These are phyloP conservation scores for Drosophila greeni DNA, from an alignment of 2,888 invertebrate genomes.

Conservation along the genomic window DNA sequence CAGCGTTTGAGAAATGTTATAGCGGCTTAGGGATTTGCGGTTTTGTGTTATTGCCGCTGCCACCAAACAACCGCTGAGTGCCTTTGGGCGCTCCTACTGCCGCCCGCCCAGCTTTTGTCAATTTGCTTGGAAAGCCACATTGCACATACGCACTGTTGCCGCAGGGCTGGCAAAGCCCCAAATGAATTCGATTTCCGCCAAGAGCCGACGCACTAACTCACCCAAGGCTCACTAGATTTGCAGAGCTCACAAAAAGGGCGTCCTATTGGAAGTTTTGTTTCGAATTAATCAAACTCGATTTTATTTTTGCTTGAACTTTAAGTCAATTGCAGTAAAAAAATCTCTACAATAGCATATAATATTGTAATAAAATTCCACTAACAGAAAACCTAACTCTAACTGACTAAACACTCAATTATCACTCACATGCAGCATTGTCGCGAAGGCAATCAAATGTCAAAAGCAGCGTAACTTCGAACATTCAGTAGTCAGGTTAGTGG, in stretches of 20 bases:
- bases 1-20: conserved; percentile 70
- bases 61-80: conserved; percentile 33
- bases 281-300: conserved; percentile 26
- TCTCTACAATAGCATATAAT: too few species aligned
- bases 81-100: conserved; percentile 28
- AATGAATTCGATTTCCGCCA: conserved; percentile 42
- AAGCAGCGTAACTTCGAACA: background rate
- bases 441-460: background rate
- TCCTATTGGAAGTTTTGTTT: background rate
- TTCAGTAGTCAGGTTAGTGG: conserved; percentile 7
- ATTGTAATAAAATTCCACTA: too few species aligned
- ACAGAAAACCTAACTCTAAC: background rate
- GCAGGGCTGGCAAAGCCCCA: conserved; percentile 34
- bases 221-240: conserved; percentile 10
- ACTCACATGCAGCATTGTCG: background rate
- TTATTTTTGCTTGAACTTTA: conserved; percentile 2
- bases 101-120: conserved; percentile 55
- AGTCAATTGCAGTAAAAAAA: background rate
- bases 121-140: conserved; percentile 65
- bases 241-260: background rate
- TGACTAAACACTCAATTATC: background rate
- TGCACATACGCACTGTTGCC: conserved; percentile 61
- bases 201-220: conserved; percentile 29
- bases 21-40: conserved; percentile 70
- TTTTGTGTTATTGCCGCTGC: conserved; percentile 64